phyloP scores from a whole-genome alignment of 2,113 vertebrate species.

The Oreochromis aureus region DNA sequence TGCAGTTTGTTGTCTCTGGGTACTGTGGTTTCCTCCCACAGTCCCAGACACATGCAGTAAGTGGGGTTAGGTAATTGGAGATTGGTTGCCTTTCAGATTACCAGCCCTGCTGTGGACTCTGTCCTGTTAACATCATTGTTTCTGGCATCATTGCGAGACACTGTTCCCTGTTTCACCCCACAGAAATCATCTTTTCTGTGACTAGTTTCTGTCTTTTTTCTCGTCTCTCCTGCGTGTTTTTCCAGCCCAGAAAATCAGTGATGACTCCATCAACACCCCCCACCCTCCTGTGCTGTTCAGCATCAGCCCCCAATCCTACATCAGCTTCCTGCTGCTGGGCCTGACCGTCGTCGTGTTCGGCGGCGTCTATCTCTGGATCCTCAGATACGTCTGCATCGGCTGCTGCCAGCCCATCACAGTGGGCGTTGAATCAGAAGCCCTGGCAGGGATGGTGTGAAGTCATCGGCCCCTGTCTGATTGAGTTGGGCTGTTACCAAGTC shows the following conservation, averaged over 20 bases:
- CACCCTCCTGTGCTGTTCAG: neutral
- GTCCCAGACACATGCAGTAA: fast-evolving
- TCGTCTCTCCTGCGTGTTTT: neutral
- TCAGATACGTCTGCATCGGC: conserved; percentile 37
- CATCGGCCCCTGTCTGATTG: neutral
- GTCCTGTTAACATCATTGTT: neutral
- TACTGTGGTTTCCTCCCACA: neutral
- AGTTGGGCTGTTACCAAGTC: neutral
- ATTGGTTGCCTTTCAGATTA: neutral
- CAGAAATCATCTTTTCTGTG: neutral
- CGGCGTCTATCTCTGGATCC: conserved; percentile 37
- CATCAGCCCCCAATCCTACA: neutral
- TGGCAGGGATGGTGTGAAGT: conserved; percentile 27
- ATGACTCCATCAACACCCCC: neutral
- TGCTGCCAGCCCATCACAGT: conserved; percentile 26
- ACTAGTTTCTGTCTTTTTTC: neutral
- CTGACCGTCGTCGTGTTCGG: neutral
- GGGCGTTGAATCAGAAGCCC: neutral
- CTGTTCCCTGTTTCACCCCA: neutral
- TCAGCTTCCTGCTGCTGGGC: conserved; percentile 38
- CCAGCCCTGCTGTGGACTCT: neutral
- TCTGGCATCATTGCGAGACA: neutral
- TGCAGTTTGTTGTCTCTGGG: neutral
- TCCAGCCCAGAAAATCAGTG: conserved; percentile 2
- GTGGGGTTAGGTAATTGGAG: neutral